Evolutionary conservation across 2,888 invertebrate genomes (phyloP), one percentile per base, ranked within the genome.

Genomic region (Phymatocera aterrima): DNA sequence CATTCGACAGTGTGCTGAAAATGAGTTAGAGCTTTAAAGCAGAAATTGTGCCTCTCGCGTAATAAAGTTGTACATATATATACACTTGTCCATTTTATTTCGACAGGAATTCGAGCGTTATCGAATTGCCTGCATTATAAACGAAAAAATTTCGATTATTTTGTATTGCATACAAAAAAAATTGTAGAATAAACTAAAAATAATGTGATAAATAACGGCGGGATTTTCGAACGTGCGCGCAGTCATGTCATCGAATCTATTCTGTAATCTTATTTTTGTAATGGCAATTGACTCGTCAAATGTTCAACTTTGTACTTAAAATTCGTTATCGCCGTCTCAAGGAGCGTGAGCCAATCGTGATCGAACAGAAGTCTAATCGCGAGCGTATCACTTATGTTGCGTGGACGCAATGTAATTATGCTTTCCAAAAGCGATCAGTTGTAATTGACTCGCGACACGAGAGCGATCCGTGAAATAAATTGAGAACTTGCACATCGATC

Each of bases 21-120:
- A 43, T 3, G 43, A 37, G 64, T 34, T 37, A n/a, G 37, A 37
- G 34, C 37, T 64, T 18, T 18, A 68, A 68, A 68, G n/a, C 43
- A 43, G 12, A 43, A 68, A 21, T 43, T 68, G 24, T 46, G 68
- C 12, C n/a, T 37, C 61, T 64, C 37, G n/a, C 61, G 34, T n/a
- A 64, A 64, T 37, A 31, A 31, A 31, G 60, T 24, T 64, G 10
- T 57, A 21, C 10, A 46, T 15, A 57, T 57, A 46, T 15, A 57
- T 57, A 28, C 10, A 24, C 21, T 57, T 57, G 28, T 28, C 15
- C 57, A 21, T 15, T 15, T 28, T 28, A n/a, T 28, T 57, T 28
- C 1, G 28, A 57, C 28, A 28, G 4, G 12, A 2, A 28, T 28
- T 12, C 10, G 28, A 15, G 15, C 57, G 28, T 28, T 57, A 12